Base-by-base conservation (phyloP, 2,113 vertebrate species). In the Pelobates fuscus region DNA sequence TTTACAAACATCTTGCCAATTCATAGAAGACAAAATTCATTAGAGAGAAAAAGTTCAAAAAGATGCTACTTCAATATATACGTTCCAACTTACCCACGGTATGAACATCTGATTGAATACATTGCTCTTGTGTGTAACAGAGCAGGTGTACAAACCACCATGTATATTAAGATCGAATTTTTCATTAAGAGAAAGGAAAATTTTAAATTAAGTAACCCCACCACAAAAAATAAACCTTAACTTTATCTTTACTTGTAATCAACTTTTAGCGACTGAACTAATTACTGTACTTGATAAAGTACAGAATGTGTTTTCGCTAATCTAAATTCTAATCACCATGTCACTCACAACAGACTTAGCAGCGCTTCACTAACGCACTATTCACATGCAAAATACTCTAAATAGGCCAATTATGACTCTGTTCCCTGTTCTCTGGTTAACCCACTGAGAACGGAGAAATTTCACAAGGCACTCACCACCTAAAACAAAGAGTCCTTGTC, bases 381-480 rank as follows among this genome's bases (percentile, higher is more conserved):
- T 98, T 97, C 94, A 96, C 90, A 98, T 98, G 95, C 95, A 96
- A 97, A 98, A 89, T 88, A 94, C 92, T 88, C 95, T 95, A 95
- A 98, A 95, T 95, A 92, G 95, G 92, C 95, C 94, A 97, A 97
- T 97, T 98, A 97, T 91, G 94, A 90, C 90, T 92, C 90, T 84
- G 92, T 90, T 89, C 89, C n/a, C 90, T 89, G 88, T 87, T 92
- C 88, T 88, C 89, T 84, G 82, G 88, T 93, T 91, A 91, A 92
- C 92, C 91, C 90, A 85, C 90, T 91, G 89, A 88, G 89, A 89
- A 88, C 89, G 89, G 90, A 88, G 87, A 89, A 85, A 87, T 89
- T 85, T 89, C 90, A 88, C 88, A 87, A 89, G 89, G 86, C 93
- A 89, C 90, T 83, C 88, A 88, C 87, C 92, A 91, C 87, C 89